Conservation (phyloP, 2,113 vertebrate genomes). For the Pipra filicauda region DNA sequence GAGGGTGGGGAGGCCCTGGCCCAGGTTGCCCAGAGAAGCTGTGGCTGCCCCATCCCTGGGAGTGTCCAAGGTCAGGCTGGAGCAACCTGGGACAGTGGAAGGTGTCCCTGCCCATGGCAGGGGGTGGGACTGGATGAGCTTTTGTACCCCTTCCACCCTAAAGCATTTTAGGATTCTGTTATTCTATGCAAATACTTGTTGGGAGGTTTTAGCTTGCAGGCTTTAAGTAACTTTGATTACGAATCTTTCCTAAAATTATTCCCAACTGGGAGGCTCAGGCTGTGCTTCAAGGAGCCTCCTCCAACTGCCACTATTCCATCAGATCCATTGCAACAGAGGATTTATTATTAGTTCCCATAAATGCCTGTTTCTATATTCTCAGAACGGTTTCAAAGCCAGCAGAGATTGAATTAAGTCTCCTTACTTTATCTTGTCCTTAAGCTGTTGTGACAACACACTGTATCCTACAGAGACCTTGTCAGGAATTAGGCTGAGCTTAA, state of each 20-base stretch:
- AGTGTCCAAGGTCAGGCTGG: background rate
- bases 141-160: background rate
- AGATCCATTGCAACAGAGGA: background rate
- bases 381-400: background rate
- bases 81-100: background rate
- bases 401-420: constrained; percentile 31
- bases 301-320: background rate
- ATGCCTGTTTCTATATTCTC: background rate
- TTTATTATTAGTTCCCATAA: background rate
- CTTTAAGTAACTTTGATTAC: background rate
- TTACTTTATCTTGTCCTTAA: constrained; percentile 29
- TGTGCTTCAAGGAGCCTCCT: background rate
- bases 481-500: constrained; percentile 2
- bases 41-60: background rate
- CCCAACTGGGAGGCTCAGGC: background rate
- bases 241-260: background rate
- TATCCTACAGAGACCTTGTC: background rate
- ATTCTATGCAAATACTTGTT: background rate
- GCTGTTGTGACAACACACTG: constrained; percentile 18
- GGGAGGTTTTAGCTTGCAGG: background rate
- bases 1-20: background rate
- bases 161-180: background rate
- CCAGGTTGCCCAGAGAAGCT: background rate
- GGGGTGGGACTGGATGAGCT: background rate
- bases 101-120: background rate